Base-by-base conservation (phyloP, 2,888 invertebrate genomes). In the Diarsia rubi region DNA sequence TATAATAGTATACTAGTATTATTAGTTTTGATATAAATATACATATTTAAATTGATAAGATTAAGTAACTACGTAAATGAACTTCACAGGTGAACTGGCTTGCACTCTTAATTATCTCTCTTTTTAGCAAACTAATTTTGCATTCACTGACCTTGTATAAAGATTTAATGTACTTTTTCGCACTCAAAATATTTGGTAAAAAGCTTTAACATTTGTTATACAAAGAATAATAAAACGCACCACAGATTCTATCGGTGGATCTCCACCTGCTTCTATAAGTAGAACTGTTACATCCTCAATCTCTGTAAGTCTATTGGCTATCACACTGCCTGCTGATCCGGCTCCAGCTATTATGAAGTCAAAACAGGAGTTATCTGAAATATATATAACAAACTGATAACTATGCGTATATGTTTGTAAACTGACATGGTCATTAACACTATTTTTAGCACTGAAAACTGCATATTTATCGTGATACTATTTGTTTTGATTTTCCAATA, bases 301-400 rank as follows among this genome's bases (percentile, higher is more conserved):
- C 79, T 97, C 97, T 24, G 97, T 94, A 1, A 97, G 88, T 62
- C 97, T 92, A 82, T 97, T 97, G 1, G 97, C 97, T 2, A 97
- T 74, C 0, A 97, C 97, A 6, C 96, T 95, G 0, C 97, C 97
- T 0, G 97, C 97, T 0, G 97, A 97, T 0, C 97, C 97, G 0
- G 96, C 97, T 0, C 97, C 97, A 3, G 97, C 93, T 69, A 97
- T 91, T 16, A 97, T 91, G 80, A 97, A 98, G 83, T 97, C 97
- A 79, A 96, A 97, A 64, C 95, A 95, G 3, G 73, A 78, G 0
- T 69, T 70, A 83, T 83, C 86, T 86, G 72, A 16, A 31, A 24
- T n/a, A n/a, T 42, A 16, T 24, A 65, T 2, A 65, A 6, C 12
- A 24, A 60, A 64, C 44, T 14, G 19, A 24, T 24, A 54, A 24